Base-by-base conservation (phyloP, 2,113 vertebrate species). In the Neofelis nebulosa region DNA sequence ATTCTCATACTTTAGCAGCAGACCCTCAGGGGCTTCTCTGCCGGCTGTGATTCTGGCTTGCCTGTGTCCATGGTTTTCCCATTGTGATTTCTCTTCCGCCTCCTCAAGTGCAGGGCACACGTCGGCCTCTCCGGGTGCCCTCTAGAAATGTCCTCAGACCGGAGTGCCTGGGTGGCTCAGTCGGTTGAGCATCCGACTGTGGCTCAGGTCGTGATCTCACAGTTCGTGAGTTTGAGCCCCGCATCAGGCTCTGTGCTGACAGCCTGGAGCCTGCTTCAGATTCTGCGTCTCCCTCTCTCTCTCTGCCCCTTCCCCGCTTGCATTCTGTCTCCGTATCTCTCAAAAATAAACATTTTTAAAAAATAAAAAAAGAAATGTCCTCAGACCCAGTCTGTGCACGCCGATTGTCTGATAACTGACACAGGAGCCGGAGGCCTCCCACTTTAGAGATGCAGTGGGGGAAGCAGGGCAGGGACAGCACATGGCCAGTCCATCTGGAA, bases 391-490 rank as follows among this genome's bases (percentile, higher is more conserved):
- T 45, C 31, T 73, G 19, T 63, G 71, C 55, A 18, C 71, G 6
- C 55, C 10, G 8, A 25, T 19, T 21, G 3, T 61, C 52, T 63
- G 21, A 78, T 13, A 38, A 48, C 48, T 18, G 50, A 45, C n/a
- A 7, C 0, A 2, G 19, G 57, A 15, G 23, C n/a, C 61, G 9
- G 21, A 78, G 27, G 4, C 38, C 15, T 15, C 23, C 0, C 3
- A 1, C 61, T 41, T 45, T 31, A 36, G 16, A 27, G 15, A n/a
- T 5, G 52, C 12, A 7, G 2, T 4, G 36, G 27, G 45, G 14
- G 74, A 12, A 81, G 10, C 14, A 73, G 38, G 18, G 48, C n/a
- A 71, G 38, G 18, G 52, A 50, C 19, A 79, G 55, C 0, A 0
- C 33, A 4, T 12, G 15, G 29, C 80, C 16, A 0, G 65, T 50